Conservation (phyloP, 2,113 vertebrate species). For the Heterotilapia buettikoferi region DNA sequence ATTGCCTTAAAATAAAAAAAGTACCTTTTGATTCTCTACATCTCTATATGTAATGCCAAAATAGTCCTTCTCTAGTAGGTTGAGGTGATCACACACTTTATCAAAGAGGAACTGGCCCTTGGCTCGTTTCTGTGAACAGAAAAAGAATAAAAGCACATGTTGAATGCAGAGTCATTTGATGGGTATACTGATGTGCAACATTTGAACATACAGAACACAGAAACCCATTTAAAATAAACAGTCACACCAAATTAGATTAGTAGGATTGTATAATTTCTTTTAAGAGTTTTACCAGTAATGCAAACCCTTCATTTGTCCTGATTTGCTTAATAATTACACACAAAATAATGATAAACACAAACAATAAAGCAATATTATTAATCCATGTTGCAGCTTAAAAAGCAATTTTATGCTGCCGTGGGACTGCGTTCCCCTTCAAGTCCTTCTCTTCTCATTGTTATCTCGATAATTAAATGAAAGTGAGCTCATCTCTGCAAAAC, state of each 20-base stretch:
- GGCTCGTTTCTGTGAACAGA: slow-evolving; percentile 81
- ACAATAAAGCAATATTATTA: not conserved
- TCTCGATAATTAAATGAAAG: not conserved
- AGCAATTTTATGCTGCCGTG: not conserved
- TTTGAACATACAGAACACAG: not conserved
- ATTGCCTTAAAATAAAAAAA: not conserved
- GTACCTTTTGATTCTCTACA: slow-evolving; percentile 92
- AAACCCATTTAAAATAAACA: not conserved
- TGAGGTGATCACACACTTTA: slow-evolving; percentile 94
- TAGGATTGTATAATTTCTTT: not conserved
- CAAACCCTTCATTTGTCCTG: not conserved
- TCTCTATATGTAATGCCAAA: slow-evolving; percentile 91
- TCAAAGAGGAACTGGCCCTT: slow-evolving; percentile 88
- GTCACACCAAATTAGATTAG: not conserved
- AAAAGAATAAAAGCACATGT: not conserved
- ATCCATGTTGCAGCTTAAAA: not conserved
- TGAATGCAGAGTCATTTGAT: not conserved
- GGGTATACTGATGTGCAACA: not conserved
- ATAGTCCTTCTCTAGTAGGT: slow-evolving; percentile 95
- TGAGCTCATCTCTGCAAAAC: not conserved
- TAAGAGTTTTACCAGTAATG: not conserved
- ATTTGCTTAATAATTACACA: not conserved
- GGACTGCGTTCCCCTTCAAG: not conserved
- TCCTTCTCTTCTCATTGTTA: not conserved
- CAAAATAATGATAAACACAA: not conserved